Conservation (phyloP, 2,797 vertebrate genomes). For the Typhlichthys subterraneus region DNA sequence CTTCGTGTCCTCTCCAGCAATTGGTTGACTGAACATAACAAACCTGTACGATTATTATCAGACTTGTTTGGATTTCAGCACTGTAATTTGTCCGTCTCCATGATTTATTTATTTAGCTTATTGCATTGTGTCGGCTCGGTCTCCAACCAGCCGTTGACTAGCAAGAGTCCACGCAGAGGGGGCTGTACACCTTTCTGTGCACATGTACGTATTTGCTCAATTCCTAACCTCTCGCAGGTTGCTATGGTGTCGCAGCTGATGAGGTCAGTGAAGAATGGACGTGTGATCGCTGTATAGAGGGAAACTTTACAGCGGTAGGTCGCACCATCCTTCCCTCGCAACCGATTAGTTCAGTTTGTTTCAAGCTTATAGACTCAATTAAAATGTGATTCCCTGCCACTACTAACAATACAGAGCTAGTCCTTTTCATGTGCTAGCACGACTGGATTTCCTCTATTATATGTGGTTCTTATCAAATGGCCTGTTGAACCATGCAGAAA, state of each 20-base stretch:
- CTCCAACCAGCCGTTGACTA: background rate
- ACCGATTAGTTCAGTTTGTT: background rate
- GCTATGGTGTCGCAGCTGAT: conserved; percentile 87
- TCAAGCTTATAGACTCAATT: no score
- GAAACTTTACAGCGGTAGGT: conserved; percentile 91
- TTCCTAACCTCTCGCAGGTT: conserved; percentile 79
- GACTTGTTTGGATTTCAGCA: background rate
- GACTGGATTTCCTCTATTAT: background rate
- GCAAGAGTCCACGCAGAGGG: background rate
- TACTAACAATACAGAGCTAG: no score
- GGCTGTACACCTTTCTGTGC: background rate
- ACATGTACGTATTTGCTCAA: background rate
- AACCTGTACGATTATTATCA: background rate
- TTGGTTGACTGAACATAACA: background rate
- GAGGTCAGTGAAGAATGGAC: conserved; percentile 85
- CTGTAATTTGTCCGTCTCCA: background rate
- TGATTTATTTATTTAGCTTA: background rate
- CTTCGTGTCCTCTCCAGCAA: conserved; percentile 13
- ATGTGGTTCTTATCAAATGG: no score
- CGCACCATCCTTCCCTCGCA: background rate
- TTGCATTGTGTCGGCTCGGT: background rate
- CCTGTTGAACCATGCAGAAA: background rate
- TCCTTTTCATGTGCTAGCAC: no score
- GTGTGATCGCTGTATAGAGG: conserved; percentile 88
- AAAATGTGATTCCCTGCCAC: no score